Percentiles rank a stretch among this genome's conserved stretches.
Conservation (phyloP, 2,888 invertebrate genomes). For the Litoditis marina region DNA sequence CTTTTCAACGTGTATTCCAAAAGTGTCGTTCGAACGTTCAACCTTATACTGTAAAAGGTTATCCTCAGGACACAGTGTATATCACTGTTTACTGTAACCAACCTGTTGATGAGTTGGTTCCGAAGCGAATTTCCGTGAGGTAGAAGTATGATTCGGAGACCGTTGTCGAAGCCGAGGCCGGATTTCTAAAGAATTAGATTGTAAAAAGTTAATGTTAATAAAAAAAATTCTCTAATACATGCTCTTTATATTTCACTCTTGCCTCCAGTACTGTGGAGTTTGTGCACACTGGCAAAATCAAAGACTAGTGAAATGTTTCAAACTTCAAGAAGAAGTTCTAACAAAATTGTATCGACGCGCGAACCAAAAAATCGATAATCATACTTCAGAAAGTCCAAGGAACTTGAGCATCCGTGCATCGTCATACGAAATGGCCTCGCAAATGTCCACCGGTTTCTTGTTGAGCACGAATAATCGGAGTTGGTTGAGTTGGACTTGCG, state of each 20-base stretch:
- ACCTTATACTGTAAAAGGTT: neutral
- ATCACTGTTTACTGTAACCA: neutral
- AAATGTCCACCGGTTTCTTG: conserved; percentile 8
- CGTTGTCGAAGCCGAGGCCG: conserved; percentile 11
- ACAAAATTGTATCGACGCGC: no score
- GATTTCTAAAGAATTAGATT: no score
- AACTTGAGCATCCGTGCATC: conserved; percentile 9
- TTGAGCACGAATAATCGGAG: conserved; percentile 10
- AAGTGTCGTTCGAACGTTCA: neutral
- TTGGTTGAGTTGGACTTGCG: conserved; percentile 7
- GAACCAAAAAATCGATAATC: no score
- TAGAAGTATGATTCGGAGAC: conserved; percentile 11
- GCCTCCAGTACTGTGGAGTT: no score
- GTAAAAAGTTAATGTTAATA: neutral
- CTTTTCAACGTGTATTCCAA: neutral
- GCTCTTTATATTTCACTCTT: no score
- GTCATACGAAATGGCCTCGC: conserved; percentile 13
- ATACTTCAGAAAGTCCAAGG: conserved; percentile 9
- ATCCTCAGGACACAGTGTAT: no score
- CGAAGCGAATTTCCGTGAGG: conserved; percentile 10
- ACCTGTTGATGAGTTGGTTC: conserved; percentile 9
- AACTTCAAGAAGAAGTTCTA: no score
- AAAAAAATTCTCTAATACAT: no score
- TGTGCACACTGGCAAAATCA: no score
- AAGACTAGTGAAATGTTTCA: no score